Evolutionary conservation across 1,140 invertebrate species (phyloP).

Genomic region (Prorops nasuta): DNA sequence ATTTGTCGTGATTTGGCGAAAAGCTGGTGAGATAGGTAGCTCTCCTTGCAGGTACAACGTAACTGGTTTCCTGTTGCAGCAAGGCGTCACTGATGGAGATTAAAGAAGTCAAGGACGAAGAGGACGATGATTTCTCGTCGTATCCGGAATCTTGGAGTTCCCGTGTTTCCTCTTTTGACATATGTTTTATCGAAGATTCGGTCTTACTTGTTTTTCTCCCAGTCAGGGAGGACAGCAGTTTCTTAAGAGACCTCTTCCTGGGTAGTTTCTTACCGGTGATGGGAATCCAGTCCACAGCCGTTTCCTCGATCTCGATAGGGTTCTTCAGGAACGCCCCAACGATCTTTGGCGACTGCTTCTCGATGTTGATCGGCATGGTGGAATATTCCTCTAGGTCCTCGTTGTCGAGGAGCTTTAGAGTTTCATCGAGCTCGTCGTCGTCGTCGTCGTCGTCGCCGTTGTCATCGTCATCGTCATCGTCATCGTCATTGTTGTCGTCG

Average conservation of each 20-base stretch:
- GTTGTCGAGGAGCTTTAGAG: no score
- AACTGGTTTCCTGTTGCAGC: constrained; percentile 4
- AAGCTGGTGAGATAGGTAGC: not conserved
- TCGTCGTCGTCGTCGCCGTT: not conserved
- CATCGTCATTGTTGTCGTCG: not conserved
- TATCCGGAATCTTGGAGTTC: constrained; percentile 27
- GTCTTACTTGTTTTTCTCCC: constrained; percentile 13
- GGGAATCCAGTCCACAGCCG: constrained; percentile 32
- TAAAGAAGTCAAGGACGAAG: constrained; percentile 11
- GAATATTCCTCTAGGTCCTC: no score
- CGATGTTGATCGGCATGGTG: no score
- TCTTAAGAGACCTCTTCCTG: constrained; percentile 32
- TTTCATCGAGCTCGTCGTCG: constrained; percentile 8
- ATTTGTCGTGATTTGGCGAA: no score
- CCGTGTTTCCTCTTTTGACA: constrained; percentile 13
- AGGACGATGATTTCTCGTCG: constrained; percentile 27
- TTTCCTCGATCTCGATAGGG: constrained; percentile 34
- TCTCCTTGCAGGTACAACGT: not conserved
- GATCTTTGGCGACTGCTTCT: constrained; percentile 21
- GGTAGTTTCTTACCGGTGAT: constrained; percentile 28
- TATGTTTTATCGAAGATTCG: constrained; percentile 18
- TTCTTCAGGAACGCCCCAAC: constrained; percentile 33
- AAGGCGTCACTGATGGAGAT: constrained; percentile 5
- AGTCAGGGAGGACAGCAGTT: constrained; percentile 22
- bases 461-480: not conserved